Evolutionary conservation across 35 echinoderm and acorn worm species (phyloP).

Genomic region (Antedon bifida): DNA sequence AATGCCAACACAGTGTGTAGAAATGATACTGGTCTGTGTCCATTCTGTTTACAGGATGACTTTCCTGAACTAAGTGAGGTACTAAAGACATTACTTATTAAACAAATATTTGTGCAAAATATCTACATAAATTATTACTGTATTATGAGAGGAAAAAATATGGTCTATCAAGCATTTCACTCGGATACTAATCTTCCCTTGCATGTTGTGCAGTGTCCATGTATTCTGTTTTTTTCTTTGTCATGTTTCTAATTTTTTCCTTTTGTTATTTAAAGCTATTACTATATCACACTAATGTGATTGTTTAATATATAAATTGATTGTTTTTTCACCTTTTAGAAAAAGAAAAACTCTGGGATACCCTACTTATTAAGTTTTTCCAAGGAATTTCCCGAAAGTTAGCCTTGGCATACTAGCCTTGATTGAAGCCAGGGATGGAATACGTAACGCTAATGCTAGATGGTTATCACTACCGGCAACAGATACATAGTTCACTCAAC

Average conservation of each 20-base stretch:
- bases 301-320: too few species aligned
- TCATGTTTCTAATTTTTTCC: too few species aligned
- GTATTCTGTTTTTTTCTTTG: too few species aligned
- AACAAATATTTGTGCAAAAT: too few species aligned
- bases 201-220: too few species aligned
- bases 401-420: slow-evolving; percentile 68
- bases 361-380: slow-evolving; percentile 80
- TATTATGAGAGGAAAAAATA: too few species aligned
- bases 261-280: too few species aligned
- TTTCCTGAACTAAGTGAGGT: slow-evolving; percentile 93
- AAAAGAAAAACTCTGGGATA: slow-evolving; percentile 50
- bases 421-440: slow-evolving; percentile 58
- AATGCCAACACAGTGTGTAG: slow-evolving; percentile 78
- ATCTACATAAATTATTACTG: too few species aligned
- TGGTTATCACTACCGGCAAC: slow-evolving; percentile 57
- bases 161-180: too few species aligned
- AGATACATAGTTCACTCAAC: slow-evolving; percentile 54
- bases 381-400: slow-evolving; percentile 73
- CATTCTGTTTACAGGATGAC: slow-evolving; percentile 80
- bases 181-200: too few species aligned
- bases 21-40: slow-evolving; percentile 80
- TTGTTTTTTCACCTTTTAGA: slow-evolving; percentile 24
- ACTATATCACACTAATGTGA: too few species aligned
- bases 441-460: slow-evolving; percentile 75
- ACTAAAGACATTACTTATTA: too few species aligned